Conservation (phyloP, 2,888 invertebrate species). For the Ophioninae sp. region DNA sequence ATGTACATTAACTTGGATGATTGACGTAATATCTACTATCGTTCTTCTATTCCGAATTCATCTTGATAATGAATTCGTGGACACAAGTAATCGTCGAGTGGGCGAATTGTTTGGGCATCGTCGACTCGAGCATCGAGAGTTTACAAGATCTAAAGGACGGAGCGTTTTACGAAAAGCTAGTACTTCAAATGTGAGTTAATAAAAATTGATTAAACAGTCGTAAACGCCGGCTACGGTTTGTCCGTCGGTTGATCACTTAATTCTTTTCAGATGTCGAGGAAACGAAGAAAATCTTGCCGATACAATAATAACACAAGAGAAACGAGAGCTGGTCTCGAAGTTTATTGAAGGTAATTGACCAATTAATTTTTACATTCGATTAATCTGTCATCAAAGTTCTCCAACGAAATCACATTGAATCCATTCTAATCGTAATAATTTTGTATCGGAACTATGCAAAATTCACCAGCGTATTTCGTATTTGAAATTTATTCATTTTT, state of each 20-base stretch:
- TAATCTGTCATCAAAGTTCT: too few species aligned
- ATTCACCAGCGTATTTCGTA: too few species aligned
- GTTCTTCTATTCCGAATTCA: slow-evolving; percentile 4
- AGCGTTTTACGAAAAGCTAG: slow-evolving; percentile 70
- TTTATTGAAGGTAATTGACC: slow-evolving; percentile 60
- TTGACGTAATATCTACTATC: neutral
- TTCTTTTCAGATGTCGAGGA: slow-evolving; percentile 36
- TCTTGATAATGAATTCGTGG: slow-evolving; percentile 69
- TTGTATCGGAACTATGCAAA: too few species aligned
- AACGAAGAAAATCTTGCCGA: slow-evolving; percentile 8
- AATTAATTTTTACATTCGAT: slow-evolving; percentile 1
- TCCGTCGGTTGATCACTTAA: neutral
- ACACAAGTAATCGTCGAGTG: slow-evolving; percentile 70
- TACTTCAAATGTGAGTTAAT: slow-evolving; percentile 70
- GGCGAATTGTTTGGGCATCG: slow-evolving; percentile 80
- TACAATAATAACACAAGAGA: neutral
- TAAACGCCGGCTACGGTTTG: neutral
- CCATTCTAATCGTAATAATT: too few species aligned
- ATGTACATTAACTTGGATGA: slow-evolving; percentile 7
- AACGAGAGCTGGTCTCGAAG: slow-evolving; percentile 51
- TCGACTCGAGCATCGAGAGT: slow-evolving; percentile 63
- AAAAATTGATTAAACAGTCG: neutral
- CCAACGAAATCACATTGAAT: too few species aligned
- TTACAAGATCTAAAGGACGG: slow-evolving; percentile 70
- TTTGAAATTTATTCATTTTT: too few species aligned